Conservation (phyloP, 2,113 vertebrate species). For the Hepsetus odoe region DNA sequence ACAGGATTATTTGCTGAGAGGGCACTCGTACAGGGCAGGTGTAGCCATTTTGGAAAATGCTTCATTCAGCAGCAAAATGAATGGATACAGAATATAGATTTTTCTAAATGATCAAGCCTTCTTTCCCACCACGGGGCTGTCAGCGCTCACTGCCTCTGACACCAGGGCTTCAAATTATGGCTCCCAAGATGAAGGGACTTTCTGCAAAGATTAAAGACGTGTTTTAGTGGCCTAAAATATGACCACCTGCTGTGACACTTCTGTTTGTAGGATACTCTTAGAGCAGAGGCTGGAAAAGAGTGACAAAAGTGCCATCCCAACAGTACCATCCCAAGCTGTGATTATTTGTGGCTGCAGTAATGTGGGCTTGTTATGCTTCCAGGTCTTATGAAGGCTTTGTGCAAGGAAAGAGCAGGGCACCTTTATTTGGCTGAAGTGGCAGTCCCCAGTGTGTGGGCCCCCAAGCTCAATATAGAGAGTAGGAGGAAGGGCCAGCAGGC, state of each 20-base stretch:
- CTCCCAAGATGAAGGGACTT: conserved; percentile 46
- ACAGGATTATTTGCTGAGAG: conserved; percentile 39
- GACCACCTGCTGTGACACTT: conserved; percentile 20
- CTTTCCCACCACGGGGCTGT: conserved; percentile 34
- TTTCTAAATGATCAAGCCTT: conserved; percentile 50
- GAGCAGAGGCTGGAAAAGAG: conserved; percentile 6
- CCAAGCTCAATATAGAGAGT: background rate
- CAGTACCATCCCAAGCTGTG: background rate
- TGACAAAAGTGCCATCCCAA: conserved; percentile 19
- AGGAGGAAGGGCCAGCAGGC: background rate
- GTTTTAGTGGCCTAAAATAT: conserved; percentile 51
- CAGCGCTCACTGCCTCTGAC: conserved; percentile 46
- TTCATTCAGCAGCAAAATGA: conserved; percentile 43
- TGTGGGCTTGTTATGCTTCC: conserved; percentile 33
- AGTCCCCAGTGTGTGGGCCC: background rate
- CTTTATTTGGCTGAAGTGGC: conserved; percentile 10
- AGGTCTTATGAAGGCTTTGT: background rate
- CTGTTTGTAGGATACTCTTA: conserved; percentile 3
- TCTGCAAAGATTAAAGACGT: conserved; percentile 53
- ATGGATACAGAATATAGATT: conserved; percentile 52
- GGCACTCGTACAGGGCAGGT: background rate
- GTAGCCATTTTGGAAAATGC: conserved; percentile 24
- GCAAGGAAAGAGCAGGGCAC: background rate
- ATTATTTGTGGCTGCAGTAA: conserved; percentile 11
- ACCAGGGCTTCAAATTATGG: conserved; percentile 52